Conservation (phyloP, 2,113 vertebrate species). For the Seriola aureovittata region DNA sequence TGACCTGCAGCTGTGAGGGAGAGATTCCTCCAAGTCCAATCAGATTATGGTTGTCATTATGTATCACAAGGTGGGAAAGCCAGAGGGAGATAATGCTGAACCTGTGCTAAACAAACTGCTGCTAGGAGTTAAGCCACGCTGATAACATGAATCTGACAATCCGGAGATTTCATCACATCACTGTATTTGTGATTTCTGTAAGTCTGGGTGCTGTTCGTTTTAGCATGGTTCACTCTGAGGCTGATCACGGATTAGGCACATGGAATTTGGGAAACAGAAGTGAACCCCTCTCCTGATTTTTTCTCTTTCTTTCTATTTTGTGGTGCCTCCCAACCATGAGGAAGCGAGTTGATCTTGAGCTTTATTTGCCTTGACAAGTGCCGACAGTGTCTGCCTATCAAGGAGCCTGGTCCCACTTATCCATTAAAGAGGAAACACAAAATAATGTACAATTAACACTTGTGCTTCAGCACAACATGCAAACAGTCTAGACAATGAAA, state of each 20-base stretch:
- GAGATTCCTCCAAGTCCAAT: slow-evolving; percentile 49
- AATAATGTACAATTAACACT: slow-evolving; percentile 45
- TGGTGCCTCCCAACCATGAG: not conserved
- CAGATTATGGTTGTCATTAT: slow-evolving; percentile 62
- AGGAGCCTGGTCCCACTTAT: slow-evolving; percentile 25
- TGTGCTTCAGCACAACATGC: slow-evolving; percentile 18
- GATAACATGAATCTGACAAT: slow-evolving; percentile 16
- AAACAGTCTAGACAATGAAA: slow-evolving; percentile 23
- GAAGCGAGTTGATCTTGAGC: slow-evolving; percentile 28
- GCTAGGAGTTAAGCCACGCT: slow-evolving; percentile 16
- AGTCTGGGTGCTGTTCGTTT: not conserved
- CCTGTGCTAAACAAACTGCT: slow-evolving; percentile 16
- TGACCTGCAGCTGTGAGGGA: slow-evolving; percentile 41
- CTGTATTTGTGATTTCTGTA: not conserved
- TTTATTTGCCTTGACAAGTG: slow-evolving; percentile 20
- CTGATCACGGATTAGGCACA: slow-evolving; percentile 5
- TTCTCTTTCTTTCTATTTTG: not conserved
- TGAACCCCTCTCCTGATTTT: slow-evolving; percentile 9
- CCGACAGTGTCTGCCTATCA: slow-evolving; percentile 17
- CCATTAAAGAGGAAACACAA: slow-evolving; percentile 13
- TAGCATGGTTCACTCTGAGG: not conserved
- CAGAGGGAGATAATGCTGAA: slow-evolving; percentile 11
- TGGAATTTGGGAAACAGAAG: slow-evolving; percentile 7
- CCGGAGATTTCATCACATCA: not conserved
- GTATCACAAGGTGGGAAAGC: slow-evolving; percentile 37